These are phyloP conservation scores for Hyaena hyaena DNA, from an alignment of 2,113 vertebrate genomes.

Conservation along the genomic window DNA sequence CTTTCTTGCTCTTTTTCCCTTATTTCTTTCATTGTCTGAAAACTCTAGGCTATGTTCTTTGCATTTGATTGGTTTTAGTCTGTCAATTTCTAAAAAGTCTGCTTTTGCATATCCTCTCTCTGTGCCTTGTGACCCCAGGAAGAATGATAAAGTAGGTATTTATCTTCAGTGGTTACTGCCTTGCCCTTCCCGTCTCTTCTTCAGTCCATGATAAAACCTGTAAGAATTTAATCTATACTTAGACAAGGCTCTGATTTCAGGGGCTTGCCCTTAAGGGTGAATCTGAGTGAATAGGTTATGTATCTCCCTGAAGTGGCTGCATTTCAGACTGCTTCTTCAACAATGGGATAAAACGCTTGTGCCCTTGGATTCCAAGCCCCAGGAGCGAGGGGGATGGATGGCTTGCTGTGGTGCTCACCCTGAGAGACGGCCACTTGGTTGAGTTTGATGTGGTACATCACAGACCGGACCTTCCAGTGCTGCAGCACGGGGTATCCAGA, in stretches of 20 bases:
- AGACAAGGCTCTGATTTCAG: neutral
- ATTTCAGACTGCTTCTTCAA: neutral
- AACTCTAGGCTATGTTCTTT: neutral
- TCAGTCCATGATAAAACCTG: neutral
- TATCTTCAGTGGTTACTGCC: neutral
- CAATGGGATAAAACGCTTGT: neutral
- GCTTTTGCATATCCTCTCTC: neutral
- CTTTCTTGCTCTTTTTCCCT: neutral
- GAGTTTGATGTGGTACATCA: constrained; percentile 96
- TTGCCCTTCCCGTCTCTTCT: neutral
- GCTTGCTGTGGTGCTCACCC: constrained; percentile 85
- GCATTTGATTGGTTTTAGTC: neutral
- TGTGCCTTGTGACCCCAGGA: neutral
- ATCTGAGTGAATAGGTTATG: neutral
- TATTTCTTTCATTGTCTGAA: neutral
- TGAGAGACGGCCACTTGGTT: constrained; percentile 95
- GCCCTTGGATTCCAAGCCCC: neutral
- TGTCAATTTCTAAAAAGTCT: neutral
- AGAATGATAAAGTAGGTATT: neutral
- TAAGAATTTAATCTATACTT: neutral
- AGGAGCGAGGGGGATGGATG: accelerated
- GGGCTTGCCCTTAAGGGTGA: neutral
- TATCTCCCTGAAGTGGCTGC: neutral
- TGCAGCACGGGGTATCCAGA: constrained; percentile 96
- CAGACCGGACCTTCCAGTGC: constrained; percentile 96